Evolutionary conservation across 2,888 invertebrate species (phyloP).

Genomic region (Cheilosia scutellata): DNA sequence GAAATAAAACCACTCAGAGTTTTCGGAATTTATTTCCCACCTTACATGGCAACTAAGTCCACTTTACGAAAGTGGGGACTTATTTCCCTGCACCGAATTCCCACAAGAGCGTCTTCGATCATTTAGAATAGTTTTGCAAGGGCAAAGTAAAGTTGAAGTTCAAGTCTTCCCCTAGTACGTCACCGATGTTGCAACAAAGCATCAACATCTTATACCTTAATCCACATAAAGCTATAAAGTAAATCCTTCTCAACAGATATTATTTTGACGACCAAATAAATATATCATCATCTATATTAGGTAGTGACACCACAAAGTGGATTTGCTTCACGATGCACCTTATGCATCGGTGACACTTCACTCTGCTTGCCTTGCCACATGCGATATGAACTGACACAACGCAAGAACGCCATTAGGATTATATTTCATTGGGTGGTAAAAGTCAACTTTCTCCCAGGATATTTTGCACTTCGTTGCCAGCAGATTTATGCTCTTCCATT

Average conservation of each 20-base stretch:
- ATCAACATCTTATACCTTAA: neutral
- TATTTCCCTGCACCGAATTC: too few species aligned
- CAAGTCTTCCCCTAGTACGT: neutral
- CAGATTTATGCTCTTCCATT: constrained; percentile 68
- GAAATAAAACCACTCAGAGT: too few species aligned
- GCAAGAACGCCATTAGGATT: constrained; percentile 71
- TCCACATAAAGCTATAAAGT: neutral
- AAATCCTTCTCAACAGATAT: constrained; percentile 20
- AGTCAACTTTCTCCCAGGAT: constrained; percentile 60
- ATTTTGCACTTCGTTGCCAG: constrained; percentile 73
- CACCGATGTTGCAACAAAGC: neutral
- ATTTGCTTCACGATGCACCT: constrained; percentile 50
- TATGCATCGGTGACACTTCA: constrained; percentile 28
- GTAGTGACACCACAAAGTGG: constrained; percentile 39
- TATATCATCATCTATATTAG: constrained; percentile 36
- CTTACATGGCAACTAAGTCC: too few species aligned
- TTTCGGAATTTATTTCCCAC: too few species aligned
- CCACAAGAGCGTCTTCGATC: too few species aligned
- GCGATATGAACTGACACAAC: constrained; percentile 37
- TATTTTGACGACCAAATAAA: constrained; percentile 47
- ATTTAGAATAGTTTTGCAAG: too few species aligned
- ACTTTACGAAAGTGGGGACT: too few species aligned
- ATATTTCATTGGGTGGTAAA: constrained; percentile 73
- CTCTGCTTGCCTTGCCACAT: neutral
- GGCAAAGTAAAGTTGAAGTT: neutral